Evolutionary conservation across 35 echinoderm and acorn worm genomes (phyloP), one percentile per base, ranked within the genome.

Genomic region (Strongylocentrotus purpuratus): DNA sequence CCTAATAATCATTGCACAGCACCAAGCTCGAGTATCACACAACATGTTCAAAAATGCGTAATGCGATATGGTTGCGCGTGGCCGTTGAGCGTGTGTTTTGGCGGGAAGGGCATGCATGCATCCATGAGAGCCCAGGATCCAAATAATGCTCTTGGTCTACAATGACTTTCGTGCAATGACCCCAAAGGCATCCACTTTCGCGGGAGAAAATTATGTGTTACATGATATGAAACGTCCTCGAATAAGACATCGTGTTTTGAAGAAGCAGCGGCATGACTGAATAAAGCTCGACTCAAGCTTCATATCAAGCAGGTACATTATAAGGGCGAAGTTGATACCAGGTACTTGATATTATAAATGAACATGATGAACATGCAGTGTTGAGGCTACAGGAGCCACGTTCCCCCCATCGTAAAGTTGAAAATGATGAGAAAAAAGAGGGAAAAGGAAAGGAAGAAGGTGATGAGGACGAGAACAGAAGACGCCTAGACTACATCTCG

Each of bases 221-320:
- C 65, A 78, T 78, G 65, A 78, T 78, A 78, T 78, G 65, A 78
- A 78, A 78, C 65, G 20, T 78, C 20, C 65, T 78, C 65, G 65
- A 78, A 78, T 78, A 78, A n/a, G 65, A 31, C 65, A 78, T 18
- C 28, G 6, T 28, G 65, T 78, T 5, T 28, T n/a, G 25, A 4
- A 28, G 65, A 78, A 31, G 65, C 65, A 4, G 65, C 22, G 65
- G 20, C 8, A 78, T 78, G 65, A 78, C 28, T 78, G 65, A 78
- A 78, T 22, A 28, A 28, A 78, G 22, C 65, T 18, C 28, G 0
- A n/a, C 20, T 78, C 52, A 28, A 78, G 20, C 61, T 71, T 71
- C 28, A 71, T 55, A 55, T 9, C 11, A 9, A 55, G 10, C 1
- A 55, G 10, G 50, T 55, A 55, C 10, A 55, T n/a, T n/a, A n/a